Base-by-base conservation (phyloP, 2,113 vertebrate species). In the Mohoua ochrocephala region DNA sequence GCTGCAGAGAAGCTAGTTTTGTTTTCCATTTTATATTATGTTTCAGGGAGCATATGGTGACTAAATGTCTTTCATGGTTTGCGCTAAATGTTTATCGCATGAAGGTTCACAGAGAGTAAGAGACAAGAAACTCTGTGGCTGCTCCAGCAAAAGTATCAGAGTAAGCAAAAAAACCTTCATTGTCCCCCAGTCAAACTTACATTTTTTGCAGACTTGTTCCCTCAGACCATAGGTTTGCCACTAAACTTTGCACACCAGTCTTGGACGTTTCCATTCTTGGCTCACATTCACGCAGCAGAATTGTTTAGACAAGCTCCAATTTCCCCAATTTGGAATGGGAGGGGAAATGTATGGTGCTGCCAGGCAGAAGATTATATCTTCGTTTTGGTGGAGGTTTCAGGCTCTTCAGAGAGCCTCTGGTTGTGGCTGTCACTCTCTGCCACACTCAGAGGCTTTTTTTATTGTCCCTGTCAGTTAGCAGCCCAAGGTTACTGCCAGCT, bases 391-490 rank as follows among this genome's bases (percentile, higher is more conserved):
- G 96, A 94, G 93, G 86, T 67, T 93, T 52, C 59, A 85, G 76
- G 89, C 94, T 98, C 97, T 97, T 97, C 49, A 83, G 98, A 98
- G 97, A 97, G 95, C 93, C 95, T 89, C 82, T 57, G 86, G 97
- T 98, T 90, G 90, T 87, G 95, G 95, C 97, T 98, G 98, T 98
- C 98, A 98, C 96, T 98, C 94, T 97, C 93, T 56, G 85, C 97
- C 95, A 82, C 96, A 97, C 98, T 98, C 98, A 91, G 97, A 98
- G 96, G 91, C 93, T 95, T 96, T 96, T 98, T 98, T 98, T 98
- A 99, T 98, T 99, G 98, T 99, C 98, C 98, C 98, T 99, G 99
- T 99, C 99, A 99, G 98, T 98, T 98, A 98, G 98, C 98, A 99
- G 99, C 98, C 98, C 98, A 98, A 98, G 98, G 98, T 99, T 99